A percentile compares a stretch with the other conserved stretches of the same genome.
phyloP scores from a whole-genome alignment of 2,888 invertebrate genomes.

The Leistus spinibarbis region DNA sequence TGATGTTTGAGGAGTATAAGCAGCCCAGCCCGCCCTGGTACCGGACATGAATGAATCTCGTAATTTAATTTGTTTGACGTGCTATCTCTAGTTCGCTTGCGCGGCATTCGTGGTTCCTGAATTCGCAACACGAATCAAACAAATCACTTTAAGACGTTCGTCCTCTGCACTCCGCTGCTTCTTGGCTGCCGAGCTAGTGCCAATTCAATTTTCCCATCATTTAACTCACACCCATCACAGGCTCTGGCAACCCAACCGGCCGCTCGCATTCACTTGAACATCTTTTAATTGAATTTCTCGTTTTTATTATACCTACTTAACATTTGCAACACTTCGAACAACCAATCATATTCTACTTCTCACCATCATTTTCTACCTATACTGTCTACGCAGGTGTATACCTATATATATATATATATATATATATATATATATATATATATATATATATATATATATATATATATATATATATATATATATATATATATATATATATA shows the following conservation, averaged over 20 bases:
- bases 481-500: no score
- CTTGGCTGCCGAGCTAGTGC: not conserved
- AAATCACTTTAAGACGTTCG: slow-evolving; percentile 29
- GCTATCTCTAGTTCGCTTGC: not conserved
- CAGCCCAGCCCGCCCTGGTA: no score
- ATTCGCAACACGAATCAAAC: slow-evolving; percentile 29
- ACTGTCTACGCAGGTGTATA: no score
- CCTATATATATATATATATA: no score
- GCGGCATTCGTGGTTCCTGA: not conserved
- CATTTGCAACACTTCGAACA: not conserved
- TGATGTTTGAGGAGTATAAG: no score
- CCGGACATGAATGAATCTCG: not conserved
- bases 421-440: no score
- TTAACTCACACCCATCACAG: not conserved
- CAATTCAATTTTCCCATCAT: slow-evolving; percentile 35
- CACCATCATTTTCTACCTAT: not conserved
- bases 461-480: no score
- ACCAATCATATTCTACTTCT: not conserved
- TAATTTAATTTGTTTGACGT: not conserved
- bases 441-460: no score
- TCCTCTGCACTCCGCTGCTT: not conserved
- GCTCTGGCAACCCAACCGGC: slow-evolving; percentile 4
- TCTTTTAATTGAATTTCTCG: slow-evolving; percentile 23
- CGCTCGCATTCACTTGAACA: slow-evolving; percentile 1
- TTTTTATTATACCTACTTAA: slow-evolving; percentile 9